Percentiles rank a stretch among this genome's conserved stretches.
Conservation (phyloP, 2,113 vertebrate species). For the Amazona vittata region DNA sequence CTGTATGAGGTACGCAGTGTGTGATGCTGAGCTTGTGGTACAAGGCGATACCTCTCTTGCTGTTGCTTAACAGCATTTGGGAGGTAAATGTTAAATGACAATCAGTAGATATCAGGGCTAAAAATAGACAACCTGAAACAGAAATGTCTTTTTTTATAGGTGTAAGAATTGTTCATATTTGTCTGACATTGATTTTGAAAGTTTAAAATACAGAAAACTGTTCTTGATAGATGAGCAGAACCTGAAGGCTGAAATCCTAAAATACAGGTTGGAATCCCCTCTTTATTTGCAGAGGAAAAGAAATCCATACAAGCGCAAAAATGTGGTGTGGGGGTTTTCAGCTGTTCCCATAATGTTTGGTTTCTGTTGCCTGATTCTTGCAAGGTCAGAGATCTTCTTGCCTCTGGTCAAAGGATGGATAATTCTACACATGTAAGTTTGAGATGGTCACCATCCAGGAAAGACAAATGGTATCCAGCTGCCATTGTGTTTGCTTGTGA, state of each 20-base stretch:
- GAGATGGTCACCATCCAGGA: not conserved
- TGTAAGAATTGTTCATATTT: not conserved
- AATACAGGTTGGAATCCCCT: not conserved
- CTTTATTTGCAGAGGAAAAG: not conserved
- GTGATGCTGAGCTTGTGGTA: not conserved
- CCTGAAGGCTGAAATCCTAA: not conserved
- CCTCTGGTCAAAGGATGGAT: not conserved
- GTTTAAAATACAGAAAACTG: not conserved
- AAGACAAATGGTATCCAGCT: not conserved
- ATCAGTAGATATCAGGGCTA: not conserved
- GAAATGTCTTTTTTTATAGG: not conserved
- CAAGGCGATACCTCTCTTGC: not conserved
- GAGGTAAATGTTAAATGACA: not conserved
- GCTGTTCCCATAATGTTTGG: not conserved
- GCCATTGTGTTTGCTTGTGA: not conserved
- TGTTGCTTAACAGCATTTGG: not conserved
- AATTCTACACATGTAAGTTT: not conserved
- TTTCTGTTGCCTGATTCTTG: not conserved
- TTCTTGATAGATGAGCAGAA: not conserved
- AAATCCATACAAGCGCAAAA: not conserved
- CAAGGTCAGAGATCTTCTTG: slow-evolving; percentile 2
- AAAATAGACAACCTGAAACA: slow-evolving; percentile 22
- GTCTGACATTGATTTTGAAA: not conserved
- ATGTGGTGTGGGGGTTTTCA: not conserved
- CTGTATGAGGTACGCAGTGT: not conserved